phyloP scores from a whole-genome alignment of 2,888 invertebrate species.

The Trachelus tabidus region DNA sequence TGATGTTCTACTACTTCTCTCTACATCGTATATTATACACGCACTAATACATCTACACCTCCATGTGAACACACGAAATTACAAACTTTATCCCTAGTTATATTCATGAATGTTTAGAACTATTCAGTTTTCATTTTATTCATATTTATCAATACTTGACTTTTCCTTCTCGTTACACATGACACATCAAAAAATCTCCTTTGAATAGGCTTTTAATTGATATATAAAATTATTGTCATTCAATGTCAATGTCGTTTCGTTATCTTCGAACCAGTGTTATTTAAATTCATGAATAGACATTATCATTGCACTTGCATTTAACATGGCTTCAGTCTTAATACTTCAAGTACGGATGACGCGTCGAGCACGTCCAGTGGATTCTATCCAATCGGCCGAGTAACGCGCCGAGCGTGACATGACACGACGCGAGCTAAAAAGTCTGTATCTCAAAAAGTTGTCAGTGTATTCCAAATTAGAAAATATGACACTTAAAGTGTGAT shows the following conservation, averaged over 20 bases:
- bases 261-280: not conserved
- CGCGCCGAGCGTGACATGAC: too few relatives aligned
- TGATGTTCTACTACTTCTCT: slow-evolving; percentile 6
- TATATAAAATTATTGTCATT: not conserved
- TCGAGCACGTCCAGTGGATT: too few relatives aligned
- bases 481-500: too few relatives aligned
- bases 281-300: not conserved
- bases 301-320: not conserved
- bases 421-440: too few relatives aligned
- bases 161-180: not conserved
- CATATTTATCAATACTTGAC: not conserved
- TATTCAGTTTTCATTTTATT: not conserved
- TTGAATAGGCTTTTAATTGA: not conserved
- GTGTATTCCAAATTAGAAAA: too few relatives aligned
- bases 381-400: too few relatives aligned
- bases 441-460: too few relatives aligned
- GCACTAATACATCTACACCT: not conserved
- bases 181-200: not conserved
- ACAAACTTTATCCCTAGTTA: not conserved
- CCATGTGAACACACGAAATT: not conserved
- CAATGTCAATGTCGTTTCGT: not conserved
- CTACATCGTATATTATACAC: not conserved
- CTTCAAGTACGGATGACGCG: too few relatives aligned
- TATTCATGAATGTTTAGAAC: not conserved
- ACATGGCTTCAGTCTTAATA: not conserved